Conservation (phyloP, 2,888 invertebrate genomes). For the Eilema caniola region DNA sequence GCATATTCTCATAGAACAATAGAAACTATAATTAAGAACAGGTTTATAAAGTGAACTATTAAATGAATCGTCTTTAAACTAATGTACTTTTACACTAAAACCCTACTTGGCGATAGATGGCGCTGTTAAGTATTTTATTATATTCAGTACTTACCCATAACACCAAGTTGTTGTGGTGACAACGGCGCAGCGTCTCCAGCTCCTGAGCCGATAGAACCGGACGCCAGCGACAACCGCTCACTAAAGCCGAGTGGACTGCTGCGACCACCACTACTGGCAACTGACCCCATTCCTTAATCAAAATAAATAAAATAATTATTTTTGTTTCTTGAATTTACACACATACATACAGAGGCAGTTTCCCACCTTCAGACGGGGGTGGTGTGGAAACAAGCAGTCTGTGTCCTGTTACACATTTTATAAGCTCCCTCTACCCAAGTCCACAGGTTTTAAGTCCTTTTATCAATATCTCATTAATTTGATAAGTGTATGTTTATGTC, state of each 20-base stretch:
- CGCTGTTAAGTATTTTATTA: conserved; percentile 51
- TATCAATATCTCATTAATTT: not conserved
- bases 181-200: conserved; percentile 89
- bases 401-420: not conserved
- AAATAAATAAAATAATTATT: conserved; percentile 9
- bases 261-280: conserved; percentile 89
- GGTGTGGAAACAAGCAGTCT: too few species aligned
- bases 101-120: conserved; percentile 70
- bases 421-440: not conserved
- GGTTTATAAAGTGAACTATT: not conserved
- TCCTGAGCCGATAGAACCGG: conserved; percentile 88
- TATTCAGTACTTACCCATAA: conserved; percentile 91
- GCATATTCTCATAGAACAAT: too few species aligned
- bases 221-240: conserved; percentile 90
- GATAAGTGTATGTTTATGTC: not conserved
- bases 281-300: conserved; percentile 86
- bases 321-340: not conserved
- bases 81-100: too few species aligned
- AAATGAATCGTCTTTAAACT: not conserved
- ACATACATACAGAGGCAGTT: not conserved
- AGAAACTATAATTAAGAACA: too few species aligned
- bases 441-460: not conserved
- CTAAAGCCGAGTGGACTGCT: conserved; percentile 88
- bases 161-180: conserved; percentile 95
- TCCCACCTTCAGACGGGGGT: not conserved